Conservation (phyloP, 2,888 invertebrate genomes). For the Troides helena region DNA sequence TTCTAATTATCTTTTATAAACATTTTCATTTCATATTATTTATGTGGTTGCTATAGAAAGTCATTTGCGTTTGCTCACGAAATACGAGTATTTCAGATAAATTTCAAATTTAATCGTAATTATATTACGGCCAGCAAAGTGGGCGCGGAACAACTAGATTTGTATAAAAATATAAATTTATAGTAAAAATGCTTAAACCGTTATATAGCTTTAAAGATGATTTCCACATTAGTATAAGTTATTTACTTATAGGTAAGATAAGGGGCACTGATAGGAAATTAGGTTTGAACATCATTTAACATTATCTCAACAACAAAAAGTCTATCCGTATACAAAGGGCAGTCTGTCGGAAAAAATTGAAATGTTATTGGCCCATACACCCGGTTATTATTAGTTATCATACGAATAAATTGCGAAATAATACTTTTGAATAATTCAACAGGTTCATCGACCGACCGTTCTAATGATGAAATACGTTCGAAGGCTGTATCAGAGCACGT, state of each 20-base stretch:
- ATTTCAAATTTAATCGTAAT: too few relatives aligned
- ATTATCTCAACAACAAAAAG: conserved; percentile 15
- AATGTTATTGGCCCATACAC: conserved; percentile 19
- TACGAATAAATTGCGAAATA: conserved; percentile 38
- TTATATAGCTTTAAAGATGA: too few relatives aligned
- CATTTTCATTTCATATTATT: too few relatives aligned
- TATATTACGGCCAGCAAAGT: too few relatives aligned
- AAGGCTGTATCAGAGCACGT: conserved; percentile 59
- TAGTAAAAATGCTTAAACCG: too few relatives aligned
- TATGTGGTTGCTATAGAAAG: too few relatives aligned
- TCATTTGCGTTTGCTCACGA: too few relatives aligned
- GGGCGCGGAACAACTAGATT: too few relatives aligned
- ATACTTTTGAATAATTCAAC: conserved; percentile 46
- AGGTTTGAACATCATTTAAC: background rate
- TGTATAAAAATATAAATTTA: too few relatives aligned
- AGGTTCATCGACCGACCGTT: conserved; percentile 61
- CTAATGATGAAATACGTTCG: conserved; percentile 61
- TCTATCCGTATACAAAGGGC: conserved; percentile 15
- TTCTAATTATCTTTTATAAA: too few relatives aligned
- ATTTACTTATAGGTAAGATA: background rate
- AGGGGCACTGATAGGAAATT: background rate
- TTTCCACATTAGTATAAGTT: too few relatives aligned
- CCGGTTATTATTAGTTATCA: conserved; percentile 29
- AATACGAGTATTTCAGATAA: too few relatives aligned
- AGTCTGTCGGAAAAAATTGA: conserved; percentile 20